Percentiles rank a stretch among this genome's conserved stretches.
Evolutionary conservation across 2,113 vertebrate genomes (phyloP).

Genomic region (Scalopus aquaticus): DNA sequence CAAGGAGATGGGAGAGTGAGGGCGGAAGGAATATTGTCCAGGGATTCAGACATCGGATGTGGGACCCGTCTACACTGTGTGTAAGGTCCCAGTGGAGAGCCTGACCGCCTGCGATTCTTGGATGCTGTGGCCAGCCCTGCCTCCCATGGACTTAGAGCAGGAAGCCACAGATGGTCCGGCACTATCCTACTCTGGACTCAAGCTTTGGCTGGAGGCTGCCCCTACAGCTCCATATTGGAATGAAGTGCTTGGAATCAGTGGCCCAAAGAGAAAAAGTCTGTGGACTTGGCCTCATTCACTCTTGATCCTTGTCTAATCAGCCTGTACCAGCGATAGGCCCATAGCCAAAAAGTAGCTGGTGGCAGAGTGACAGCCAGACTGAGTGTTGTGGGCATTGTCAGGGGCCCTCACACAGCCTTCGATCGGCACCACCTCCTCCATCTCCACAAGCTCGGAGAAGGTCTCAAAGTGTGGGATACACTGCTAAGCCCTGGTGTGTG

Average conservation of each 20-base stretch:
- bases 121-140: not conserved
- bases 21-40: not conserved
- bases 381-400: not conserved
- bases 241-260: not conserved
- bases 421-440: not conserved
- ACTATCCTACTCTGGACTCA: conserved; percentile 8
- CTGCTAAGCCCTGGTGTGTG: conserved; percentile 35
- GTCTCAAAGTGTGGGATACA: not conserved
- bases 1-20: not conserved
- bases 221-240: not conserved
- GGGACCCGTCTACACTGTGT: not conserved
- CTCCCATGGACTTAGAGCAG: not conserved
- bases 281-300: conserved; percentile 14
- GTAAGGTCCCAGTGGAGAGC: not conserved
- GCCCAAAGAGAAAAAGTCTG: conserved; percentile 34
- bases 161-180: conserved; percentile 23
- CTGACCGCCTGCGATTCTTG: not conserved
- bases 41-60: not conserved
- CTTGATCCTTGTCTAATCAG: conserved; percentile 47
- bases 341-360: conserved; percentile 55
- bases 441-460: not conserved
- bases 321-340: conserved; percentile 17
- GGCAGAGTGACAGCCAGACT: not conserved
- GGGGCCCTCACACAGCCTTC: not conserved
- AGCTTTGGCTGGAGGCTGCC: conserved; percentile 20